Evolutionary conservation across 2,888 invertebrate species (phyloP).

Genomic region (Limnephilus marmoratus): DNA sequence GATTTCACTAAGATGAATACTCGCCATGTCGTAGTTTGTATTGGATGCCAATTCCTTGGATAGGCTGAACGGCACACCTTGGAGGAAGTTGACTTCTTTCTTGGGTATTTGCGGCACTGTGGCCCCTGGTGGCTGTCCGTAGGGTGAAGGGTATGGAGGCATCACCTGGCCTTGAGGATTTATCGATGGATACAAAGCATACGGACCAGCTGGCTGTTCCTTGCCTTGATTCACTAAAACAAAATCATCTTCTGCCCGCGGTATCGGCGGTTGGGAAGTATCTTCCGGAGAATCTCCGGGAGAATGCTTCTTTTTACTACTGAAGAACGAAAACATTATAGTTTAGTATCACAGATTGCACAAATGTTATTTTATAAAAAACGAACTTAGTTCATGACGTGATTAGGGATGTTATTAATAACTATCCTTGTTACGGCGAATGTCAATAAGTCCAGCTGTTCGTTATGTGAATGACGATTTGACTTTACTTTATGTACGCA

Average conservation of each 20-base stretch:
- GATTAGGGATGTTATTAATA: background rate
- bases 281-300: constrained; percentile 73
- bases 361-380: background rate
- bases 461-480: background rate
- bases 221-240: constrained; percentile 70
- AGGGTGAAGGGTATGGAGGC: constrained; percentile 19
- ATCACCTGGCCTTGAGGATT: constrained; percentile 44
- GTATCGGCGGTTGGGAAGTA: constrained; percentile 71
- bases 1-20: constrained; percentile 76
- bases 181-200: constrained; percentile 59
- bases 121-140: constrained; percentile 19
- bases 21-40: constrained; percentile 74
- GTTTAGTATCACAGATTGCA: constrained; percentile 9
- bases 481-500: background rate
- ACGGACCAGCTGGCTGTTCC: constrained; percentile 3
- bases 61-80: constrained; percentile 78
- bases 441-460: background rate
- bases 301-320: constrained; percentile 72
- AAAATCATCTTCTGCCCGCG: constrained; percentile 73
- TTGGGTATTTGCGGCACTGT: constrained; percentile 53
- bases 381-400: constrained; percentile 13
- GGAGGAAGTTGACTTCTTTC: constrained; percentile 71
- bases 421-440: background rate
- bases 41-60: constrained; percentile 74
- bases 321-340: constrained; percentile 76